phyloP scores from a whole-genome alignment of 2,888 invertebrate species.

The Thymelicus lineola region DNA sequence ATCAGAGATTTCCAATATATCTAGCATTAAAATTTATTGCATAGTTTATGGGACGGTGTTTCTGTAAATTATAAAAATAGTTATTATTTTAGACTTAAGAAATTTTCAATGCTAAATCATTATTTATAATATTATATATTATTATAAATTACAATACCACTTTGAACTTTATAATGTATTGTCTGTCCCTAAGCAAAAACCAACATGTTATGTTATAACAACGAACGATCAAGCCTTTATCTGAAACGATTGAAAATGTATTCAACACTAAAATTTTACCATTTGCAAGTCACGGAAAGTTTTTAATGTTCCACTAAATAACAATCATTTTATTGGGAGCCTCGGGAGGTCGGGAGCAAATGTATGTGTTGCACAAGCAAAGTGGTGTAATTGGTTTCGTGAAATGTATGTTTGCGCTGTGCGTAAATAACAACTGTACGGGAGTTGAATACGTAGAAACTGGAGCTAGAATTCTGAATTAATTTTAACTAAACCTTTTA shows the following conservation, averaged over 20 bases:
- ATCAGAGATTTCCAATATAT: too few species aligned
- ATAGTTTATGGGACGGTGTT: too few species aligned
- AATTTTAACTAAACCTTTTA: not conserved
- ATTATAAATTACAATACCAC: too few species aligned
- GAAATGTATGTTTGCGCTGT: slow-evolving; percentile 14
- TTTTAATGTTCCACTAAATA: slow-evolving; percentile 23
- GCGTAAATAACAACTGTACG: slow-evolving; percentile 17
- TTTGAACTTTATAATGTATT: too few species aligned
- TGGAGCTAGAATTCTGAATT: not conserved
- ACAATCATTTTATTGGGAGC: slow-evolving; percentile 19
- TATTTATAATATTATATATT: too few species aligned
- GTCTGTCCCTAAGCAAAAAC: too few species aligned
- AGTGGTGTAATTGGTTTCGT: slow-evolving; percentile 29
- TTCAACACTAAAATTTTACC: not conserved
- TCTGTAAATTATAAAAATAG: too few species aligned
- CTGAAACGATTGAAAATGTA: not conserved
- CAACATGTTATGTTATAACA: too few species aligned
- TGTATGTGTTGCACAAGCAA: slow-evolving; percentile 17
- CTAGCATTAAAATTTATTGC: too few species aligned
- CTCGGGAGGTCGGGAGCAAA: not conserved
- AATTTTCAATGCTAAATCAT: too few species aligned
- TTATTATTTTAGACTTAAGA: too few species aligned
- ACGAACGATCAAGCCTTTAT: not conserved
- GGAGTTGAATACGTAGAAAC: slow-evolving; percentile 14
- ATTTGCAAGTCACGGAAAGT: slow-evolving; percentile 14